phyloP scores from a whole-genome alignment of 30 jellyfish, hydroid and myxozoan species.

The Nemopilema nomurai region DNA sequence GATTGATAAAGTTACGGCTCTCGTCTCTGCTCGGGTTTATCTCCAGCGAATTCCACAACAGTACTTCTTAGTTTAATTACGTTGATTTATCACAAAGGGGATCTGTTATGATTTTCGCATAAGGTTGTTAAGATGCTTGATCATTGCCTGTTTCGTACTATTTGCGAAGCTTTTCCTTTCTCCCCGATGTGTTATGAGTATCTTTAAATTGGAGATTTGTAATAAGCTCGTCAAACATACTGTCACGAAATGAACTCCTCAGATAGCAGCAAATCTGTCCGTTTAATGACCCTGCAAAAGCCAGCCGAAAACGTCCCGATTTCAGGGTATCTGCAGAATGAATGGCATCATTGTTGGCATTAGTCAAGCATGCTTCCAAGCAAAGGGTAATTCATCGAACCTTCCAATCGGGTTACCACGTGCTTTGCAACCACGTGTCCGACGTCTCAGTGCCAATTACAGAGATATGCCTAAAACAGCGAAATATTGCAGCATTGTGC shows the following conservation, averaged over 20 bases:
- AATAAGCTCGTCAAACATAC: conserved; percentile 45
- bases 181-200: conserved; percentile 7
- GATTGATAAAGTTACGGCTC: conserved; percentile 42
- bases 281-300: conserved; percentile 16
- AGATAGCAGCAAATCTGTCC: conserved; percentile 21
- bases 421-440: too few species aligned
- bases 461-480: too few species aligned
- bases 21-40: conserved; percentile 53
- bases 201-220: conserved; percentile 23
- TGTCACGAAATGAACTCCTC: conserved; percentile 40
- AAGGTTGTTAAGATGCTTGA: conserved; percentile 14
- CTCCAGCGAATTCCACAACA: conserved; percentile 34
- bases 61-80: conserved; percentile 33
- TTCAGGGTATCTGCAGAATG: background rate
- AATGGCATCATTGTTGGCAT: background rate
- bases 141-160: conserved; percentile 18
- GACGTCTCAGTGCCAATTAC: too few species aligned
- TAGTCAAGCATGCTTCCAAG: background rate
- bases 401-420: too few species aligned
- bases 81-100: conserved; percentile 41
- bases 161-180: conserved; percentile 1
- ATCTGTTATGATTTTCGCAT: conserved; percentile 17
- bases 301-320: conserved; percentile 2
- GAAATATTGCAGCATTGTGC: too few species aligned
- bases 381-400: too few species aligned